A percentile compares a stretch with the other conserved stretches of the same genome.
These are phyloP conservation scores for Anastatus disparis DNA, from an alignment of 1,140 invertebrate species.

Conservation along the genomic window DNA sequence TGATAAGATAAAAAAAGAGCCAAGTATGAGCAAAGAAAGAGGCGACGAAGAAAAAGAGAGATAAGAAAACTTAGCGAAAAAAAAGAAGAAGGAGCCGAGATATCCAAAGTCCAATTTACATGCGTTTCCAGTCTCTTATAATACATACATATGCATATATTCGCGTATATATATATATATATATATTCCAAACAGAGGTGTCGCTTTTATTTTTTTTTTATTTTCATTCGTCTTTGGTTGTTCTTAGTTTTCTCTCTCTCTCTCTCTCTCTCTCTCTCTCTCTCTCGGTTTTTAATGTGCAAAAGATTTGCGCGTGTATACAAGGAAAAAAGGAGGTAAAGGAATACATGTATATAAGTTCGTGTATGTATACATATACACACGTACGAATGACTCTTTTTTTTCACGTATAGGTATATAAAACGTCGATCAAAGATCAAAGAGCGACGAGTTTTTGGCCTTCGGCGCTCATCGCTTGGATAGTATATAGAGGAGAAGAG, in stretches of 20 bases:
- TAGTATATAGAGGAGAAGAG: background rate
- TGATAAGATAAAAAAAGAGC: constrained; percentile 37
- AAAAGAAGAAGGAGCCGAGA: too few relatives aligned
- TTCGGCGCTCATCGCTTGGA: background rate
- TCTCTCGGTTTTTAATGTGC: background rate
- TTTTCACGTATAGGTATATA: too few relatives aligned
- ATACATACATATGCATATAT: constrained; percentile 9
- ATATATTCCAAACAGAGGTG: background rate
- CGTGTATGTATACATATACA: too few relatives aligned
- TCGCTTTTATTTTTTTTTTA: background rate
- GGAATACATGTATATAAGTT: background rate
- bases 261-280: background rate
- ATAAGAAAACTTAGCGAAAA: constrained; percentile 2
- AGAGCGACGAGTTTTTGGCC: constrained; percentile 12
- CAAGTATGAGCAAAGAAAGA: constrained; percentile 25
- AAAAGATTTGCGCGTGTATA: background rate
- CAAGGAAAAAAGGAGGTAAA: background rate
- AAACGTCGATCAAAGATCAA: constrained; percentile 7
- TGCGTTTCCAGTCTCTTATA: too few relatives aligned
- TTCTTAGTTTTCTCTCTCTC: background rate
- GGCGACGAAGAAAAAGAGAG: background rate
- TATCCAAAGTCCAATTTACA: constrained; percentile 20
- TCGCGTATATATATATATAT: too few relatives aligned
- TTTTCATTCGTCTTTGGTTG: background rate
- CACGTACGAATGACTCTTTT: too few relatives aligned